Percentiles rank a stretch among this genome's conserved stretches.
phyloP scores from a whole-genome alignment of 2,797 vertebrate species.

The Chaunax sp. region DNA sequence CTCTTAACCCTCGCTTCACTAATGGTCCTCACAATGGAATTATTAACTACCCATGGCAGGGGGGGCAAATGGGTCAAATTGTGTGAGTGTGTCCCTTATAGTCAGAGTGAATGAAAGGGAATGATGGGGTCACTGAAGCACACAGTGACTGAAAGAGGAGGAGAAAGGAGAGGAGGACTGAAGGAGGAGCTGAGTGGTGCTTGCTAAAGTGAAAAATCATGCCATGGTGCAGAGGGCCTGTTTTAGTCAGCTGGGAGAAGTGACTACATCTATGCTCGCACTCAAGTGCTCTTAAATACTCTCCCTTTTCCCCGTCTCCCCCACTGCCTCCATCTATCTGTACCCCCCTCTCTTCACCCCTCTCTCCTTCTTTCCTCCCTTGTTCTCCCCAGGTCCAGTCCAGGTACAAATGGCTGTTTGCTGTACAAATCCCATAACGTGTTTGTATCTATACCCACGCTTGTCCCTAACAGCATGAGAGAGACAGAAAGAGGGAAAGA shows the following conservation, averaged over 20 bases:
- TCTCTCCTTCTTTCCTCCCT: constrained; percentile 59
- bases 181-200: constrained; percentile 64
- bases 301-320: constrained; percentile 47
- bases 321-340: constrained; percentile 70
- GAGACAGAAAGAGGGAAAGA: constrained; percentile 63
- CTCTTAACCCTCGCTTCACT: constrained; percentile 74
- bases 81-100: constrained; percentile 55
- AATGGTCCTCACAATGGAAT: constrained; percentile 79
- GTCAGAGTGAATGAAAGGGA: constrained; percentile 71
- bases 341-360: constrained; percentile 57
- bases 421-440: constrained; percentile 89
- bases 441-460: constrained; percentile 80
- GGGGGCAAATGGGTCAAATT: constrained; percentile 77
- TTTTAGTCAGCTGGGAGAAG: constrained; percentile 87
- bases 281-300: constrained; percentile 92
- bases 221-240: constrained; percentile 86
- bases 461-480: constrained; percentile 90
- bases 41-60: constrained; percentile 78
- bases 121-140: constrained; percentile 87
- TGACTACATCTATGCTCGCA: constrained; percentile 89
- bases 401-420: constrained; percentile 96
- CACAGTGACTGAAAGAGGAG: constrained; percentile 64
- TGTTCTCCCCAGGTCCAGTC: constrained; percentile 69
- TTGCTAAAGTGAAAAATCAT: constrained; percentile 92
- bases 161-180: not conserved